Conservation (phyloP, 2,797 vertebrate genomes). For the Sebastes jordani region DNA sequence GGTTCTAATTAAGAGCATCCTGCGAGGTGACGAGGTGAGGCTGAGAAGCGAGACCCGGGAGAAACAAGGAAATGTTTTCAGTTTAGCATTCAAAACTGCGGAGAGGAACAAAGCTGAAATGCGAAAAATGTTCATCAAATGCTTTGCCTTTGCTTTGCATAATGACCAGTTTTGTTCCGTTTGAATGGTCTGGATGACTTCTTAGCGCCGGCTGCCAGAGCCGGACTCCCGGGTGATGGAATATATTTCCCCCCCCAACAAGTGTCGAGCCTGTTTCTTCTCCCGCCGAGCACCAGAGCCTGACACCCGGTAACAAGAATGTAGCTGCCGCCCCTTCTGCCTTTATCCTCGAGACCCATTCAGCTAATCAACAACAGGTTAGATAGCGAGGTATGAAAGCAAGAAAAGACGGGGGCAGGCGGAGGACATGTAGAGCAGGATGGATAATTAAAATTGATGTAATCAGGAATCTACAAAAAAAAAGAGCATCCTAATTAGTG, state of each 20-base stretch:
- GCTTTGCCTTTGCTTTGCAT: constrained; percentile 72
- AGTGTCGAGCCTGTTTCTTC: constrained; percentile 22
- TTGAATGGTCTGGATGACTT: constrained; percentile 72
- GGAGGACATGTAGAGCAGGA: constrained; percentile 17
- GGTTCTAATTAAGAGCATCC: constrained; percentile 84
- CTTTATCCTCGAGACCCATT: constrained; percentile 60
- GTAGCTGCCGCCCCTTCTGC: constrained; percentile 49
- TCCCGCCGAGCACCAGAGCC: constrained; percentile 8
- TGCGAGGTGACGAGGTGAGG: constrained; percentile 44
- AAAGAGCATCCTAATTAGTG: constrained; percentile 53
- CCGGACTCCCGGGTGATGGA: constrained; percentile 69
- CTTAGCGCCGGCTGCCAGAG: constrained; percentile 55
- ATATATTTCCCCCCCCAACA: constrained; percentile 48
- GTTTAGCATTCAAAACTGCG: constrained; percentile 31
- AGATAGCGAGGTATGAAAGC: constrained; percentile 42
- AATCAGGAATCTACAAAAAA: constrained; percentile 19
- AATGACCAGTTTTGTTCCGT: constrained; percentile 72
- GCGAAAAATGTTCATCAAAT: constrained; percentile 82
- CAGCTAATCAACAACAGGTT: constrained; percentile 71
- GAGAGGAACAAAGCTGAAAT: constrained; percentile 71
- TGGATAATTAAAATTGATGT: constrained; percentile 51
- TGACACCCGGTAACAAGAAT: constrained; percentile 70
- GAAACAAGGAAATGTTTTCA: constrained; percentile 23
- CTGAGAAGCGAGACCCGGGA: background rate
- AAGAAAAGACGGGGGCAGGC: background rate